These are phyloP conservation scores for Mamestra configurata DNA, from an alignment of 1,140 invertebrate genomes.

Conservation along the genomic window DNA sequence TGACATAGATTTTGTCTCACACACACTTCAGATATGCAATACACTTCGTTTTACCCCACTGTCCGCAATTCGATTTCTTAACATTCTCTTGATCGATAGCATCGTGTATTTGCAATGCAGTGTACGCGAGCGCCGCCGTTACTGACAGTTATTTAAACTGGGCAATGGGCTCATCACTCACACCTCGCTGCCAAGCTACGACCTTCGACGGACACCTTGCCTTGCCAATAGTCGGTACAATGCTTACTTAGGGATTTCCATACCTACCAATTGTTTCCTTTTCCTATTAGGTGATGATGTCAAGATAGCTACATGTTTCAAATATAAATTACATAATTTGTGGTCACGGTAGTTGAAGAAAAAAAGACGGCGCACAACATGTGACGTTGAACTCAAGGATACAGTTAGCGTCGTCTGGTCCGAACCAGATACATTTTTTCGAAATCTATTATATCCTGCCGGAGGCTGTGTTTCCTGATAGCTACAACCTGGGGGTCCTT, in stretches of 20 bases:
- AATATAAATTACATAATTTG: neutral
- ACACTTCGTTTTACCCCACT: neutral
- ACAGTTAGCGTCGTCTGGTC: too few relatives aligned
- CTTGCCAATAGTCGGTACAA: conserved; percentile 18
- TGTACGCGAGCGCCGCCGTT: conserved; percentile 10
- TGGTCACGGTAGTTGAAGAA: neutral
- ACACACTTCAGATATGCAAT: neutral
- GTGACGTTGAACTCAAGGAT: too few relatives aligned
- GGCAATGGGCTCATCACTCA: conserved; percentile 24
- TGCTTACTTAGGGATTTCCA: conserved; percentile 17
- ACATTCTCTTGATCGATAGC: conserved; percentile 34
- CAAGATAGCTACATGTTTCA: neutral
- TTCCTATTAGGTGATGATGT: neutral
- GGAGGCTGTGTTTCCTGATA: too few relatives aligned
- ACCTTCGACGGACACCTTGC: conserved; percentile 4
- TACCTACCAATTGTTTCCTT: neutral
- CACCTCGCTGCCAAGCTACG: neutral
- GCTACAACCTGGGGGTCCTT: too few relatives aligned
- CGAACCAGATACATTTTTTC: too few relatives aligned
- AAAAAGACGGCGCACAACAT: neutral
- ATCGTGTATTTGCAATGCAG: neutral
- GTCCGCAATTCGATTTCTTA: neutral
- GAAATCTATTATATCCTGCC: too few relatives aligned
- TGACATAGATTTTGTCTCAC: too few relatives aligned
- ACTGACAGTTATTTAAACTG: conserved; percentile 32